Percentiles rank a stretch among this genome's conserved stretches.
Conservation (phyloP, 2,888 invertebrate species). For the Epinotia brunnichana region DNA sequence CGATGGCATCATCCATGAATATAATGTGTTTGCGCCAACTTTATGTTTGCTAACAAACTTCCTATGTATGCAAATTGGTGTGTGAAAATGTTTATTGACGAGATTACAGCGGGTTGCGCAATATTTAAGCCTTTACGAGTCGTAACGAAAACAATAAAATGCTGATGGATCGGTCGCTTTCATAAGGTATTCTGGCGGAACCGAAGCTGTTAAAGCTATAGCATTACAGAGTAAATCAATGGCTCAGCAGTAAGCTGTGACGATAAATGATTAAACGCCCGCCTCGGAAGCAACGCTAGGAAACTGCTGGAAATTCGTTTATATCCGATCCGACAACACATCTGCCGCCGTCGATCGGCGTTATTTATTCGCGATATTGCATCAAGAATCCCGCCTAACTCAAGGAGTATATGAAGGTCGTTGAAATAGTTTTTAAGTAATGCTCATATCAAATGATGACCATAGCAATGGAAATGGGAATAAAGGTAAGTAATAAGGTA, state of each 20-base stretch:
- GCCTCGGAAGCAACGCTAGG: constrained; percentile 17
- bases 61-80: constrained; percentile 16
- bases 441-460: too few relatives aligned
- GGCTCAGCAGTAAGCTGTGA: constrained; percentile 11
- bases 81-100: constrained; percentile 8
- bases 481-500: too few relatives aligned
- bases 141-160: constrained; percentile 2
- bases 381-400: neutral
- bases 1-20: neutral
- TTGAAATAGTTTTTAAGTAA: neutral
- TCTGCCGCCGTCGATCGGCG: constrained; percentile 5
- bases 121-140: neutral
- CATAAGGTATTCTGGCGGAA: constrained; percentile 4
- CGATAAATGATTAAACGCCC: constrained; percentile 20
- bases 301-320: constrained; percentile 20
- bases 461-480: too few relatives aligned
- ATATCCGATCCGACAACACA: constrained; percentile 8
- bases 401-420: neutral
- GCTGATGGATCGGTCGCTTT: neutral
- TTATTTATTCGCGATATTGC: constrained; percentile 12
- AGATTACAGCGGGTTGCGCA: neutral
- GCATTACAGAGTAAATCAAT: constrained; percentile 8
- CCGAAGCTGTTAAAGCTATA: neutral
- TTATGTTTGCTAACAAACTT: constrained; percentile 9
- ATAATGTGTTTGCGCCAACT: constrained; percentile 18